These are phyloP conservation scores for Platyscapa corneri DNA, from an alignment of 1,140 invertebrate genomes.

Conservation along the genomic window DNA sequence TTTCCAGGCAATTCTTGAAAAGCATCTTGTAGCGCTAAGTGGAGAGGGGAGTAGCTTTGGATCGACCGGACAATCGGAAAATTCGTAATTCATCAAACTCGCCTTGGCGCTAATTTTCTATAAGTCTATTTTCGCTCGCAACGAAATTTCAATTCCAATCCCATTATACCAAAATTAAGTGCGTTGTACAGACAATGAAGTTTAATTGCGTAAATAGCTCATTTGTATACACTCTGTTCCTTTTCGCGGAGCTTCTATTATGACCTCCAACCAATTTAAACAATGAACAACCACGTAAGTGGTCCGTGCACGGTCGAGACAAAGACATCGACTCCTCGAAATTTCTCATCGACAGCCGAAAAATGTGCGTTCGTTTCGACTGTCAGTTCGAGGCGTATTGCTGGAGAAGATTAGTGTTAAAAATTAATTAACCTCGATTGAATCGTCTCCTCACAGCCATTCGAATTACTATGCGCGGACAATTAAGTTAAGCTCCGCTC, in stretches of 20 bases:
- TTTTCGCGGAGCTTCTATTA: slow-evolving; percentile 17
- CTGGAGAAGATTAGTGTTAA: too few relatives aligned
- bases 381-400: neutral
- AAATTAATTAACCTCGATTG: too few relatives aligned
- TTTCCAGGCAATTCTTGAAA: too few relatives aligned
- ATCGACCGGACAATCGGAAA: too few relatives aligned
- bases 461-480: neutral
- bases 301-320: slow-evolving; percentile 6
- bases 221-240: slow-evolving; percentile 34
- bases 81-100: too few relatives aligned
- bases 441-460: neutral
- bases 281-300: slow-evolving; percentile 31
- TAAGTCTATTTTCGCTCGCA: neutral
- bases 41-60: too few relatives aligned
- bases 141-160: slow-evolving; percentile 23
- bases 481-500: neutral
- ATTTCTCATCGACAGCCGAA: neutral
- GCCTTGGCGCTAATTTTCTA: too few relatives aligned
- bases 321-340: slow-evolving; percentile 13
- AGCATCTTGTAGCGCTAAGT: too few relatives aligned
- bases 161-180: slow-evolving; percentile 13
- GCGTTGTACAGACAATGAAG: slow-evolving; percentile 33
- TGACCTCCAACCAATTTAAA: slow-evolving; percentile 35
- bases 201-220: slow-evolving; percentile 31
- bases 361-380: neutral